Conservation (phyloP, 2,113 vertebrate species). For the Chascanopsetta lugubris region DNA sequence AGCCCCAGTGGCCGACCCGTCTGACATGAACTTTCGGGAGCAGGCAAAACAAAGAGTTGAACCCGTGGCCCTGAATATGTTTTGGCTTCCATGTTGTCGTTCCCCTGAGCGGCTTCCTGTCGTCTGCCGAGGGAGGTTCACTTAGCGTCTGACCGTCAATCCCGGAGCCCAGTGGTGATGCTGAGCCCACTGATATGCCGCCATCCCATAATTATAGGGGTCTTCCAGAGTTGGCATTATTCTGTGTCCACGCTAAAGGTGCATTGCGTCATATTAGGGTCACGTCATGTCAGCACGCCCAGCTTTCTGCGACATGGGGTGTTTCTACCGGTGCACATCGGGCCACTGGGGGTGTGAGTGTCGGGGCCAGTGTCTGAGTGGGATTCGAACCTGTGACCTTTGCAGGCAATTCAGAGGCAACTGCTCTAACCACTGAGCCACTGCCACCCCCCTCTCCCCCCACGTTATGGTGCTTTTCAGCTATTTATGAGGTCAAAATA, state of each 20-base stretch:
- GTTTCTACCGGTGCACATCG: too few species aligned
- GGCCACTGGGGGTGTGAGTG: too few species aligned
- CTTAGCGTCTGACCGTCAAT: constrained; percentile 65
- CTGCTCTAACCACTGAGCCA: too few species aligned
- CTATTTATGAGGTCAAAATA: too few species aligned
- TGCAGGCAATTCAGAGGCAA: too few species aligned
- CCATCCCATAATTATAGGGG: constrained; percentile 7
- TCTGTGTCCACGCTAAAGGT: background rate
- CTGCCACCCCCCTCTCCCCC: too few species aligned
- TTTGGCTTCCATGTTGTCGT: constrained; percentile 59
- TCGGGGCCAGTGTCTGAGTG: too few species aligned
- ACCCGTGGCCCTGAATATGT: constrained; percentile 78
- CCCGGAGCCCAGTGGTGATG: constrained; percentile 44
- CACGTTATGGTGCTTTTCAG: too few species aligned
- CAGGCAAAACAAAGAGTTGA: constrained; percentile 84
- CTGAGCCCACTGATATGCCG: constrained; percentile 21
- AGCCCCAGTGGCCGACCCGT: constrained; percentile 75
- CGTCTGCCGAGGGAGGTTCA: constrained; percentile 61
- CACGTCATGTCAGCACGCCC: too few species aligned
- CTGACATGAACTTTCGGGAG: constrained; percentile 81
- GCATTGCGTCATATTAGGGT: too few species aligned
- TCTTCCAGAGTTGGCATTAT: background rate
- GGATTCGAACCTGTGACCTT: too few species aligned
- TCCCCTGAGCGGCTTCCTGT: constrained; percentile 66
- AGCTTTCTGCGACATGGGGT: too few species aligned